These are phyloP conservation scores for Hyperopisus bebe DNA, from an alignment of 2,113 vertebrate genomes.

Conservation along the genomic window DNA sequence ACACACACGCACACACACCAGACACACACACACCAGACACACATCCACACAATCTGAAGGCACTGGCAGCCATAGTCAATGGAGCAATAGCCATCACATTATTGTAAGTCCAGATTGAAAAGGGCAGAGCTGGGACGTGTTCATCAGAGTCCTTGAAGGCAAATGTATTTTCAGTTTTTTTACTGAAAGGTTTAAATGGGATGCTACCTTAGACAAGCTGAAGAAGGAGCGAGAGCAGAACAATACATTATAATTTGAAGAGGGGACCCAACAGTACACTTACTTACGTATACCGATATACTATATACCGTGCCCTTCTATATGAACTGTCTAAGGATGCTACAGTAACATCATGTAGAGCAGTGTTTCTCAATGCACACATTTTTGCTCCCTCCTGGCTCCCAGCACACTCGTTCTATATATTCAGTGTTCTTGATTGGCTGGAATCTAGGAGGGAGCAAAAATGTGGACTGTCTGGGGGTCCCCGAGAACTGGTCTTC, in stretches of 20 bases:
- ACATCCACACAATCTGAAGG: not conserved
- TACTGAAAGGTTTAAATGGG: not conserved
- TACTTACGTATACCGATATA: not conserved
- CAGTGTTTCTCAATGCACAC: not conserved
- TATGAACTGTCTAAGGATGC: not conserved
- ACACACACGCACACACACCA: no score
- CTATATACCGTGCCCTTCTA: not conserved
- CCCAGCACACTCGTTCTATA: not conserved
- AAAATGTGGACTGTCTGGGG: not conserved
- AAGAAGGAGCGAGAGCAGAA: not conserved
- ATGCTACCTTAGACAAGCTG: not conserved
- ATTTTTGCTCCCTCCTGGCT: no score
- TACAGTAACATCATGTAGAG: not conserved
- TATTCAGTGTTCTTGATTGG: not conserved
- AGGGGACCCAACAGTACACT: not conserved
- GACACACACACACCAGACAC: no score
- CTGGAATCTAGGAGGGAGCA: not conserved
- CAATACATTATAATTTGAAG: not conserved
- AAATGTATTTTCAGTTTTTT: not conserved
- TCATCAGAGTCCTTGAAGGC: conserved; percentile 6
- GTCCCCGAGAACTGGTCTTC: not conserved
- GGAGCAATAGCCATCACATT: not conserved
- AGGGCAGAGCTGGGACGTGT: not conserved
- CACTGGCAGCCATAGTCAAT: not conserved
- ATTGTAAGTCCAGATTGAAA: not conserved